Evolutionary conservation across 1,140 invertebrate genomes (phyloP).

Genomic region (Holcopasites calliopsidis): DNA sequence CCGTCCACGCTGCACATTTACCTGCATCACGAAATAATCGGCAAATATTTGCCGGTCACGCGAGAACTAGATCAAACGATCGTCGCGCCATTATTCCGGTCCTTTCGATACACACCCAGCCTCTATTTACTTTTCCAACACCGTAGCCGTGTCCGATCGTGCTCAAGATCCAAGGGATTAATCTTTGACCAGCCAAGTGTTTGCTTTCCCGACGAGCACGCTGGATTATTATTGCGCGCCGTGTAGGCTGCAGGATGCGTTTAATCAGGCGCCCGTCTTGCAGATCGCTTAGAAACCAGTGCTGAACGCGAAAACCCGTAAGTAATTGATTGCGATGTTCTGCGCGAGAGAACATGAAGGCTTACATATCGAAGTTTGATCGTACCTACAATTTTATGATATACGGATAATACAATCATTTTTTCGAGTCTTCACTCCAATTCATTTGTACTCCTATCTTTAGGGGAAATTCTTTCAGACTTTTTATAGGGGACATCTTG

Average conservation of each 20-base stretch:
- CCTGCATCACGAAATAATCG: constrained; percentile 27
- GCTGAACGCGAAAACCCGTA: constrained; percentile 31
- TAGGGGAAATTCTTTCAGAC: too few species aligned
- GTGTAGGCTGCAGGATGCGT: constrained; percentile 37
- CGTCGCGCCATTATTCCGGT: constrained; percentile 12
- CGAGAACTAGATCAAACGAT: neutral
- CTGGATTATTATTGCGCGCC: constrained; percentile 50
- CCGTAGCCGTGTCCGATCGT: constrained; percentile 19
- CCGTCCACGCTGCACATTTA: constrained; percentile 38
- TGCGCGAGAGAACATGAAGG: neutral
- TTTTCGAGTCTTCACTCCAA: too few species aligned
- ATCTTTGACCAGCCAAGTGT: constrained; percentile 52
- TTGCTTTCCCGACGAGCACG: constrained; percentile 50
- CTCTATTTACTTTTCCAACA: constrained; percentile 8
- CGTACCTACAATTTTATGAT: neutral
- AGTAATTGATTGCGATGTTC: constrained; percentile 32
- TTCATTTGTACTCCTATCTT: too few species aligned
- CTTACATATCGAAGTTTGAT: neutral
- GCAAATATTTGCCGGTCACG: constrained; percentile 23
- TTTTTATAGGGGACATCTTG: neutral
- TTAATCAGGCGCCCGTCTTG: constrained; percentile 32
- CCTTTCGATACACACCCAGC: constrained; percentile 35
- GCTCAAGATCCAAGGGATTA: constrained; percentile 50
- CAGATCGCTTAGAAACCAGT: constrained; percentile 38
- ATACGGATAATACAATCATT: too few species aligned